Evolutionary conservation across 2,113 vertebrate genomes (phyloP).

Genomic region (Macaca nemestrina): DNA sequence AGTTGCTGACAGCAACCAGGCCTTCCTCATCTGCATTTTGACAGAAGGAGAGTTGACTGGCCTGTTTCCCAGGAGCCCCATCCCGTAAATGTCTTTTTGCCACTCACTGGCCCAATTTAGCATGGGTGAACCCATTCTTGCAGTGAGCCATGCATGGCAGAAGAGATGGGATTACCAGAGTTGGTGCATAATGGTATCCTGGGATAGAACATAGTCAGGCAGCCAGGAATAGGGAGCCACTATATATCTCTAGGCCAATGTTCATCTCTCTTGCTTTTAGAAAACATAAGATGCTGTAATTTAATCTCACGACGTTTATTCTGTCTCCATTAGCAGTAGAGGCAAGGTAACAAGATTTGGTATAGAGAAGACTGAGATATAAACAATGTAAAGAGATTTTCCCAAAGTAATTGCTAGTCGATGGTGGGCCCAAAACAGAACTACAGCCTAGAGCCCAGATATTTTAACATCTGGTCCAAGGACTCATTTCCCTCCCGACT

Average conservation of each 20-base stretch:
- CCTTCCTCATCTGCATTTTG: neutral
- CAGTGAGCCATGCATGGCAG: neutral
- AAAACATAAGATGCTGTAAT: neutral
- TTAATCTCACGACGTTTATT: neutral
- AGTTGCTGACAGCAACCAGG: neutral
- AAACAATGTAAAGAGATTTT: neutral
- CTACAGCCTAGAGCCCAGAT: neutral
- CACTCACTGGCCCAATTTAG: rapidly evolving
- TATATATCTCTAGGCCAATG: rapidly evolving
- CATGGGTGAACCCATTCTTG: neutral
- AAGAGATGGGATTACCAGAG: neutral
- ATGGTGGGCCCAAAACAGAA: neutral
- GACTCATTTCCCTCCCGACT: neutral
- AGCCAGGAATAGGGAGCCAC: rapidly evolving
- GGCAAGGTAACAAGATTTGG: too few species aligned
- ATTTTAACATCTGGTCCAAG: neutral
- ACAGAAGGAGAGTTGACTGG: rapidly evolving
- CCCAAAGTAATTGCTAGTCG: neutral
- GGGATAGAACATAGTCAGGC: too few species aligned
- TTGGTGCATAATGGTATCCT: too few species aligned
- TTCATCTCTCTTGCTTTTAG: neutral
- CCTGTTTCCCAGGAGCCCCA: neutral
- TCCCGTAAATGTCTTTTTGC: neutral
- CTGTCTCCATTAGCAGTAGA: neutral
- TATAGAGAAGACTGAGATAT: neutral